A percentile compares a stretch with the other conserved stretches of the same genome.
Conservation (phyloP, 2,797 vertebrate genomes). For the Diglossa cyanea region DNA sequence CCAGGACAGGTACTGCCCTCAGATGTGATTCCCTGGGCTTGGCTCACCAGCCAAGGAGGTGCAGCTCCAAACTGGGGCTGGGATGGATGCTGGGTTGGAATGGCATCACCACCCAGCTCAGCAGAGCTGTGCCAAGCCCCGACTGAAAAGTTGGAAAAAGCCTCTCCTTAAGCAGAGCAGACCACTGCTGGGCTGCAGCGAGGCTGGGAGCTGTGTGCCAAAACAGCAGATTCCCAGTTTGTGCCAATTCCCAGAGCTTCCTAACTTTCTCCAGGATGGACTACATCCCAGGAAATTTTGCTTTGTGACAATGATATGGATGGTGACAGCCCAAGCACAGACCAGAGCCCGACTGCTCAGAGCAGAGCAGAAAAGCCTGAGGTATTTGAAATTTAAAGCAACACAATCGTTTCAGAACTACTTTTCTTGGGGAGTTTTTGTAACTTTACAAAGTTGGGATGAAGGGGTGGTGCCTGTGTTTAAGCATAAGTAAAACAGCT, state of each 20-base stretch:
- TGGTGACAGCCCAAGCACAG: neutral
- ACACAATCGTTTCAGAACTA: conserved; percentile 12
- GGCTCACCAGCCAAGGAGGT: neutral
- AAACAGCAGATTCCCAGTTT: neutral
- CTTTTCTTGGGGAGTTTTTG: conserved; percentile 59
- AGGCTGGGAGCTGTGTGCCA: neutral
- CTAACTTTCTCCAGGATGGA: conserved; percentile 24
- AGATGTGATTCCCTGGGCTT: neutral
- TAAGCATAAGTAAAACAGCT: conserved; percentile 77
- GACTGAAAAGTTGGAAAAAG: neutral
- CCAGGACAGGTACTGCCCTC: neutral
- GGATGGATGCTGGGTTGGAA: neutral
- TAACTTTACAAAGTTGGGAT: conserved; percentile 48
- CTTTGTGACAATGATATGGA: neutral
- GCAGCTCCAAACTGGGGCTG: neutral
- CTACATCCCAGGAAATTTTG: neutral
- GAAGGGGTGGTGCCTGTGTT: conserved; percentile 35
- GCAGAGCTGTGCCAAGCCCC: neutral
- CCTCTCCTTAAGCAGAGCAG: neutral
- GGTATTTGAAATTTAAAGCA: neutral
- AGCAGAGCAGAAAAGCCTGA: neutral
- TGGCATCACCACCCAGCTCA: neutral
- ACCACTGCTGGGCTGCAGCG: neutral
- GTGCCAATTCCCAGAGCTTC: neutral
- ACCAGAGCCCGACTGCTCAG: neutral